A percentile compares a stretch with the other conserved stretches of the same genome.
Conservation (phyloP, 2,113 vertebrate genomes). For the Pseudopipra pipra region DNA sequence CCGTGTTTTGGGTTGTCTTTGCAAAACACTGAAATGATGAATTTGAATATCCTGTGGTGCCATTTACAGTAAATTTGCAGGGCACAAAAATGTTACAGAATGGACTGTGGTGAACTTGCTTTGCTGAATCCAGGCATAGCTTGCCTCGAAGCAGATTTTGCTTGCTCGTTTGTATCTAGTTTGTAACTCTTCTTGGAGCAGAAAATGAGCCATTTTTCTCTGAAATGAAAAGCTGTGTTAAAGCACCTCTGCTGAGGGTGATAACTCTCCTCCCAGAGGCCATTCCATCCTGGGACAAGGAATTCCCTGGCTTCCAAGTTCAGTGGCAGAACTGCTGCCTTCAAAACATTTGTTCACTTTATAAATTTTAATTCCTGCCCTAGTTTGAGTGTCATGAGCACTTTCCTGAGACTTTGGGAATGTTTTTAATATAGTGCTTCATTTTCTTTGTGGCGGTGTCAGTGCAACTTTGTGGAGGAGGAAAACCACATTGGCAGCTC, state of each 20-base stretch:
- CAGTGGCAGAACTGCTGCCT: not conserved
- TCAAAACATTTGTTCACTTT: not conserved
- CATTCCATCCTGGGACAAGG: not conserved
- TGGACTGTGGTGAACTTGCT: not conserved
- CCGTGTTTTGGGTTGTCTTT: not conserved
- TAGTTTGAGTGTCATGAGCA: accelerated
- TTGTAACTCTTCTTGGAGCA: not conserved
- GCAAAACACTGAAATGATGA: not conserved
- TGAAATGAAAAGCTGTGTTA: not conserved
- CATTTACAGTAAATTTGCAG: not conserved
- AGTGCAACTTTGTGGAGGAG: not conserved
- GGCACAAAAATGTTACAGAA: not conserved
- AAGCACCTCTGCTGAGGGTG: not conserved
- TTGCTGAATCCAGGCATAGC: not conserved
- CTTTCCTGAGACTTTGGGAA: not conserved
- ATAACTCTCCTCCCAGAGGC: not conserved
- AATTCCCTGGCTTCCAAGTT: not conserved
- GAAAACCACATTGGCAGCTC: not conserved
- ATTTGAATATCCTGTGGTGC: not conserved
- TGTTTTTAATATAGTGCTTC: not conserved
- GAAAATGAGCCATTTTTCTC: not conserved
- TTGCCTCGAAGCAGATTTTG: not conserved
- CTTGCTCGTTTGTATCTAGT: not conserved
- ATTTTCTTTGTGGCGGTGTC: not conserved
- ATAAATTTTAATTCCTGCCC: not conserved